phyloP scores from a whole-genome alignment of 2,113 vertebrate genomes.

The Tautogolabrus adspersus region DNA sequence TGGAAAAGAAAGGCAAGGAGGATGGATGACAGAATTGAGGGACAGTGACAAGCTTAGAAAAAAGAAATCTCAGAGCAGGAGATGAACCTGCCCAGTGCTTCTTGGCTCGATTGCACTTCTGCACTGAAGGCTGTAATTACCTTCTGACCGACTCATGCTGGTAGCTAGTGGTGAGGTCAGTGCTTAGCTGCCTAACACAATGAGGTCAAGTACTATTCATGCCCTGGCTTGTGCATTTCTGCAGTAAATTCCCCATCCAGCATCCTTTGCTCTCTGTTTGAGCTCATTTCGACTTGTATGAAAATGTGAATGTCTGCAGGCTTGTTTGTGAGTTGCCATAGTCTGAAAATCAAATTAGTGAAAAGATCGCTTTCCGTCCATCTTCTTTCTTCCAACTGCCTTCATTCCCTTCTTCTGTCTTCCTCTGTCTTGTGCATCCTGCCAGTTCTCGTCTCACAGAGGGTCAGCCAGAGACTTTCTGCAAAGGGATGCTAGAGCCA shows the following conservation, averaged over 20 bases:
- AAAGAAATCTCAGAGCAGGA: constrained; percentile 29
- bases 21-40: background rate
- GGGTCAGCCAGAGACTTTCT: constrained; percentile 52
- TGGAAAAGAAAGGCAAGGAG: background rate
- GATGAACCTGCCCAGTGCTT: constrained; percentile 71
- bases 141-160: constrained; percentile 45
- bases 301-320: constrained; percentile 28
- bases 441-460: constrained; percentile 33
- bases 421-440: constrained; percentile 21
- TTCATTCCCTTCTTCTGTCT: background rate
- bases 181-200: constrained; percentile 51
- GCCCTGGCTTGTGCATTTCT: constrained; percentile 40
- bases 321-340: background rate
- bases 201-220: constrained; percentile 66
- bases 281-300: constrained; percentile 15
- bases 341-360: constrained; percentile 45
- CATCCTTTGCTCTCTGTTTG: constrained; percentile 15
- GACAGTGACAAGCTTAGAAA: constrained; percentile 32
- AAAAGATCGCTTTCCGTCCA: background rate
- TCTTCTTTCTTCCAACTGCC: constrained; percentile 11
- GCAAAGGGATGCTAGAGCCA: constrained; percentile 16
- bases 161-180: constrained; percentile 64
- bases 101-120: constrained; percentile 54
- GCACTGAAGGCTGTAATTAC: constrained; percentile 61
- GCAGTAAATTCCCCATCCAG: constrained; percentile 11